Percentiles rank a stretch among this genome's conserved stretches.
These are phyloP conservation scores for Sphaerodactylus townsendi DNA, from an alignment of 2,113 vertebrate genomes.

Conservation along the genomic window DNA sequence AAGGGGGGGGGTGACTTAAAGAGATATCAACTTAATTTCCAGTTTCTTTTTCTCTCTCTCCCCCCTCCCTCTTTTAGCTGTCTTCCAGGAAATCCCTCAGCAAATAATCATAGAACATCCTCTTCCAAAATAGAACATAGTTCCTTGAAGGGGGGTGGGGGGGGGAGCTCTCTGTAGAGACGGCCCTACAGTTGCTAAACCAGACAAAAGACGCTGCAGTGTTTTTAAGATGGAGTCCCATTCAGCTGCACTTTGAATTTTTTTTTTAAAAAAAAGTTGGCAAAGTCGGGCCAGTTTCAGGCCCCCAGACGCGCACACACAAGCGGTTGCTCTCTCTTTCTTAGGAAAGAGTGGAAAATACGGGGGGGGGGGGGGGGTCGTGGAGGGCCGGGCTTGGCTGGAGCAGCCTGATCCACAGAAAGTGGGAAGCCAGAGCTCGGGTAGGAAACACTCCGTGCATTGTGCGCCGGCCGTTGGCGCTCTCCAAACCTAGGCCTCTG, in stretches of 20 bases:
- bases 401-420: not conserved
- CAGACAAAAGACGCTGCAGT: not conserved
- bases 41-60: not conserved
- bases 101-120: not conserved
- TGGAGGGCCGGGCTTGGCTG: conserved; percentile 4
- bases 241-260: not conserved
- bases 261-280: not conserved
- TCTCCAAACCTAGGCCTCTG: not conserved
- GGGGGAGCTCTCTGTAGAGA: not conserved
- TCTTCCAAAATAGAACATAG: not conserved
- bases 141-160: not conserved
- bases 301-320: not conserved
- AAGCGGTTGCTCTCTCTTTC: not conserved
- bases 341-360: conserved; percentile 19
- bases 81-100: conserved; percentile 28
- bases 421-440: not conserved
- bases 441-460: not conserved
- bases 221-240: conserved; percentile 16
- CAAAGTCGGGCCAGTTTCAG: not conserved
- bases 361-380: conserved; percentile 11
- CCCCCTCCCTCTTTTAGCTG: not conserved
- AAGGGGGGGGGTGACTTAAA: conserved; percentile 6
- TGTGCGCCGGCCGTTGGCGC: not conserved
- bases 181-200: not conserved
- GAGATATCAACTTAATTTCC: conserved; percentile 2